Evolutionary conservation across 1,140 invertebrate genomes (phyloP).

Genomic region (Diachasmimorpha longicaudata): DNA sequence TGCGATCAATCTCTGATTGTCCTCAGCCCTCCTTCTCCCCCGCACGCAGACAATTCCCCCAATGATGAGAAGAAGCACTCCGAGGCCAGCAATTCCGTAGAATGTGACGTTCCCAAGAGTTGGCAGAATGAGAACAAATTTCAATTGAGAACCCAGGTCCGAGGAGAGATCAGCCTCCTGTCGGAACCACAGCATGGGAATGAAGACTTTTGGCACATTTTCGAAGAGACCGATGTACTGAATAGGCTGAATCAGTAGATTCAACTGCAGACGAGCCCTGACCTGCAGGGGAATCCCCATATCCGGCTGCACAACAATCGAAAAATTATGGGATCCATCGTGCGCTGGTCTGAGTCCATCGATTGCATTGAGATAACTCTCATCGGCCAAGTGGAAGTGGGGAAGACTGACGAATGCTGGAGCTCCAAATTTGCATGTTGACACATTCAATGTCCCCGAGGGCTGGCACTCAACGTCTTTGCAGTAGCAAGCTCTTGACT

Average conservation of each 20-base stretch:
- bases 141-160: slow-evolving; percentile 65
- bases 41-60: slow-evolving; percentile 50
- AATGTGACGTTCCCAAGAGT: slow-evolving; percentile 63
- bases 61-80: slow-evolving; percentile 58
- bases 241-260: slow-evolving; percentile 70
- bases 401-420: slow-evolving; percentile 85
- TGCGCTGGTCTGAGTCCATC: slow-evolving; percentile 74
- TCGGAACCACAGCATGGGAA: slow-evolving; percentile 79
- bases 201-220: slow-evolving; percentile 64
- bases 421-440: slow-evolving; percentile 73
- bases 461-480: slow-evolving; percentile 54
- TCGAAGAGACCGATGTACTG: slow-evolving; percentile 63
- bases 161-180: slow-evolving; percentile 70
- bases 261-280: slow-evolving; percentile 75
- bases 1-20: slow-evolving; percentile 43
- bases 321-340: slow-evolving; percentile 72
- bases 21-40: slow-evolving; percentile 38
- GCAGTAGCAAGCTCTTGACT: slow-evolving; percentile 67
- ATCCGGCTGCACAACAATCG: slow-evolving; percentile 74
- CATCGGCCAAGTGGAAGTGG: slow-evolving; percentile 84
- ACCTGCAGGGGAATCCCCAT: slow-evolving; percentile 74
- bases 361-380: slow-evolving; percentile 68
- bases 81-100: slow-evolving; percentile 62
- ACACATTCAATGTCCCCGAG: slow-evolving; percentile 72
- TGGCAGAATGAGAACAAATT: slow-evolving; percentile 62